Conservation (phyloP, 2,888 invertebrate species). For the Mimas tiliae region DNA sequence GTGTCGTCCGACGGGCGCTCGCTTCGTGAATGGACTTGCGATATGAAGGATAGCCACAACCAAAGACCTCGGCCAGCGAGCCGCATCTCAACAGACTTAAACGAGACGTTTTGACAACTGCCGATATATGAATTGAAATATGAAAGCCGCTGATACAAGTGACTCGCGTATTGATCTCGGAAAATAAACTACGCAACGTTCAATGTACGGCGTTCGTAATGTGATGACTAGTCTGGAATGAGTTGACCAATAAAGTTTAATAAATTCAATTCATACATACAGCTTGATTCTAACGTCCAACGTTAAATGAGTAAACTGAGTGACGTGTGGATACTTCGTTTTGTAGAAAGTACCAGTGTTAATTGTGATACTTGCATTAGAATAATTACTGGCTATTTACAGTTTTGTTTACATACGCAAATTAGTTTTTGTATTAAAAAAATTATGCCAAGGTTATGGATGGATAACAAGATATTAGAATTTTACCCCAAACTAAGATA, state of each 20-base stretch:
- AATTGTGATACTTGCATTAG: too few relatives aligned
- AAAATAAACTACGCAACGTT: conserved; percentile 45
- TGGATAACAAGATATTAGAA: too few relatives aligned
- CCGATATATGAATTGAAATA: conserved; percentile 79
- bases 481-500: conserved; percentile 7
- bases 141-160: conserved; percentile 61
- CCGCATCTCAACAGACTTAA: conserved; percentile 62
- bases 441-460: too few relatives aligned
- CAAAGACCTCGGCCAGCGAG: conserved; percentile 51
- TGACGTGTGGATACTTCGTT: not conserved
- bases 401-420: too few relatives aligned
- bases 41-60: conserved; percentile 75
- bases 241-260: conserved; percentile 20
- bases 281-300: conserved; percentile 1
- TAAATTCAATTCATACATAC: conserved; percentile 21
- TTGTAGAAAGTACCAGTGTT: too few relatives aligned
- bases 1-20: conserved; percentile 65
- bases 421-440: too few relatives aligned
- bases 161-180: conserved; percentile 51
- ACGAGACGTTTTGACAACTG: conserved; percentile 76
- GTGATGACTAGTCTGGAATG: conserved; percentile 20
- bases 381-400: too few relatives aligned
- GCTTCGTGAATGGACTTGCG: conserved; percentile 67
- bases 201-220: conserved; percentile 39
- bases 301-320: too few relatives aligned